phyloP scores from a whole-genome alignment of 2,797 vertebrate species.

The Falco rusticolus region DNA sequence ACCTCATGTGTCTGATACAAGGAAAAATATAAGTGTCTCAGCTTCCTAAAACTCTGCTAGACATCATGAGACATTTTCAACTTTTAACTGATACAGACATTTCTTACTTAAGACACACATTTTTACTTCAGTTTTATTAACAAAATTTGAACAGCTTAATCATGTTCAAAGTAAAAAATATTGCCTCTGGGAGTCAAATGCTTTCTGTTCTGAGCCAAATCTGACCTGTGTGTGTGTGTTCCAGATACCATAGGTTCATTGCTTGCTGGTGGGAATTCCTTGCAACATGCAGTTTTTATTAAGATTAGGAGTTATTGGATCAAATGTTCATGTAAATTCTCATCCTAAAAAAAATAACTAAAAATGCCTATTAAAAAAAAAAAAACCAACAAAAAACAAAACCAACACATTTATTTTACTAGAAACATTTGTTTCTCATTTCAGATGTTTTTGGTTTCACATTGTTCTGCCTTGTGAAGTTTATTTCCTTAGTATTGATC shows the following conservation, averaged over 20 bases:
- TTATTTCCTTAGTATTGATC: neutral
- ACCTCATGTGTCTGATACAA: neutral
- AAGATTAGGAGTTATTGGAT: slow-evolving; percentile 60
- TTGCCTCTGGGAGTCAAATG: slow-evolving; percentile 51
- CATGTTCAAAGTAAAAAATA: slow-evolving; percentile 66
- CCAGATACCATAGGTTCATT: slow-evolving; percentile 38
- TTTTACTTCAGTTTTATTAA: slow-evolving; percentile 70
- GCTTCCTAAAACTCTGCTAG: neutral
- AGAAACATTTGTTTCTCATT: slow-evolving; percentile 58
- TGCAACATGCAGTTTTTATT: slow-evolving; percentile 69
- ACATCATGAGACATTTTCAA: slow-evolving; percentile 10
- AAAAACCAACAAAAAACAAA: too few species aligned
- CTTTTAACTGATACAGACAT: neutral
- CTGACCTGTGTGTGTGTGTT: slow-evolving; percentile 36
- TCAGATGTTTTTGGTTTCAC: slow-evolving; percentile 31
- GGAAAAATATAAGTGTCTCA: neutral
- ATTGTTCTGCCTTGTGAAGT: neutral
- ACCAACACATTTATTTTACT: slow-evolving; percentile 27
- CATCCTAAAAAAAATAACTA: slow-evolving; percentile 65
- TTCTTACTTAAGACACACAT: neutral
- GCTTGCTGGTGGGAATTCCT: slow-evolving; percentile 60
- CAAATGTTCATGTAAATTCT: slow-evolving; percentile 56
- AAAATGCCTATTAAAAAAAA: neutral
- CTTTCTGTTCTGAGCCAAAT: slow-evolving; percentile 58
- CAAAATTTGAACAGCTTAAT: slow-evolving; percentile 62